These are phyloP conservation scores for Myopa tessellatipennis DNA, from an alignment of 2,888 invertebrate species.

Conservation along the genomic window DNA sequence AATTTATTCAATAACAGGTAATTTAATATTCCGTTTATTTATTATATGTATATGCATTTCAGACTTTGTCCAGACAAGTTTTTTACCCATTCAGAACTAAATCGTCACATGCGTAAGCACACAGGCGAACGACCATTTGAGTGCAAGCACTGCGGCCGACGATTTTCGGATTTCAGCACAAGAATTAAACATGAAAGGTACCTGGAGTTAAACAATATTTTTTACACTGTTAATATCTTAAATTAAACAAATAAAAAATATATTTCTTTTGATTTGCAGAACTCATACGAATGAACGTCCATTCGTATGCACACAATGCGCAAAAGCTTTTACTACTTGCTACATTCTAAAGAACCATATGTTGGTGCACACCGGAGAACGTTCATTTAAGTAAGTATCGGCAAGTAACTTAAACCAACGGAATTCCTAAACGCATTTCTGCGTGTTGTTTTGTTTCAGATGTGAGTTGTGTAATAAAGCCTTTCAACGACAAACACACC, in stretches of 20 bases:
- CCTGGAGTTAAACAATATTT: neutral
- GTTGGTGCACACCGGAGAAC: conserved; percentile 60
- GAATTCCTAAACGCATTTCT: neutral
- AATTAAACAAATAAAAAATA: too few species aligned
- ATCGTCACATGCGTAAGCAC: conserved; percentile 59
- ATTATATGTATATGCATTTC: neutral
- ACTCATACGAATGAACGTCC: conserved; percentile 62
- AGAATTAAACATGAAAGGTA: conserved; percentile 57
- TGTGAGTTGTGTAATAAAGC: conserved; percentile 48
- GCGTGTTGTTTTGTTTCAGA: conserved; percentile 37
- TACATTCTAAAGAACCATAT: conserved; percentile 62
- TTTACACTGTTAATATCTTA: neutral
- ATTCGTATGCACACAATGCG: conserved; percentile 56
- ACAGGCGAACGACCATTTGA: conserved; percentile 60
- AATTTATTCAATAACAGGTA: neutral
- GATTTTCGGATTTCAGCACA: conserved; percentile 60
- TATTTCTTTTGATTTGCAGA: conserved; percentile 39
- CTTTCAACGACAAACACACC: conserved; percentile 48
- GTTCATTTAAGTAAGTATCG: conserved; percentile 54
- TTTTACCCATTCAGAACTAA: conserved; percentile 58
- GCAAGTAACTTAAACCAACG: neutral
- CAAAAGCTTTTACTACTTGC: conserved; percentile 59
- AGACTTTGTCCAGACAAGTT: conserved; percentile 60
- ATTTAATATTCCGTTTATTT: too few species aligned
- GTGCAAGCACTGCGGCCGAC: conserved; percentile 57